Percentiles rank a stretch among this genome's conserved stretches.
Evolutionary conservation across 2,113 vertebrate species (phyloP).

Genomic region (Clupea harengus): DNA sequence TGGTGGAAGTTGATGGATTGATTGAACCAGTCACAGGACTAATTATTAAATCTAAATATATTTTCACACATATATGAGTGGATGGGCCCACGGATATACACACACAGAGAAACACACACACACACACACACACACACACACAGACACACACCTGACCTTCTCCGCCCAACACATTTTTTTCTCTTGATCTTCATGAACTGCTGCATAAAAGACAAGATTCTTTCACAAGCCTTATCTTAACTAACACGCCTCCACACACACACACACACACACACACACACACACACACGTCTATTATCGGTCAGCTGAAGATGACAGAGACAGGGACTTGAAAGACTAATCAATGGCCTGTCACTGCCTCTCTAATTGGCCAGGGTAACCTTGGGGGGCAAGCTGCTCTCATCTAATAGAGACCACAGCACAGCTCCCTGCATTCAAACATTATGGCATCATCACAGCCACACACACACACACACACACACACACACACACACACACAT

Average conservation of each 20-base stretch:
- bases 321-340: background rate
- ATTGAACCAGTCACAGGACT: background rate
- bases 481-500: background rate
- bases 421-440: background rate
- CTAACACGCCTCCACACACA: background rate
- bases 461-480: background rate
- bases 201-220: conserved; percentile 8
- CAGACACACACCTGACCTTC: background rate
- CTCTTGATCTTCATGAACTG: conserved; percentile 2
- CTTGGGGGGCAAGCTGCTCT: conserved; percentile 14
- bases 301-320: conserved; percentile 12
- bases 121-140: background rate
- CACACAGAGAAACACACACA: background rate
- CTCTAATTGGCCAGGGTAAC: conserved; percentile 4
- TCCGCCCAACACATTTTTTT: background rate
- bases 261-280: conserved; percentile 8
- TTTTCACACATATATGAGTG: background rate
- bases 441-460: background rate
- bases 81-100: background rate
- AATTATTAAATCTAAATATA: background rate
- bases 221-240: background rate
- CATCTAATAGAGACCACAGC: background rate
- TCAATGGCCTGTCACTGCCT: conserved; percentile 14
- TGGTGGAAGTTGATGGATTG: background rate
- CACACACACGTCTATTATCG: background rate